These are phyloP conservation scores for Trachops cirrhosus DNA, from an alignment of 2,797 vertebrate species.

Conservation along the genomic window DNA sequence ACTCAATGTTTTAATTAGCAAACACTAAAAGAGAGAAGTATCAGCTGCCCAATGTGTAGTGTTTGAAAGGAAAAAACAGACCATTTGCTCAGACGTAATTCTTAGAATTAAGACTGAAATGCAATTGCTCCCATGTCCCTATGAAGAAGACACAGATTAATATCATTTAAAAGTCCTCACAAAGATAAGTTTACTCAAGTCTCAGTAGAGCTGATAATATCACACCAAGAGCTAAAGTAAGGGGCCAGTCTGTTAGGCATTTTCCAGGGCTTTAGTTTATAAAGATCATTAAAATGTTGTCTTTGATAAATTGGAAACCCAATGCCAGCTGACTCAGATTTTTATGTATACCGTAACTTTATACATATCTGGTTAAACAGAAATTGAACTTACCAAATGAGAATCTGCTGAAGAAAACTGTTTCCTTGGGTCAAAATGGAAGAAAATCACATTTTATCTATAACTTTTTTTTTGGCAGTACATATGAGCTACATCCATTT, in stretches of 20 bases:
- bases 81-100: background rate
- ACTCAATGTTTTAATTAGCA: background rate
- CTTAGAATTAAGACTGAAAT: constrained; percentile 26
- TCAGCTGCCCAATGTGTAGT: background rate
- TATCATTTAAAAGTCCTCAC: background rate
- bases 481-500: background rate
- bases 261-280: constrained; percentile 2
- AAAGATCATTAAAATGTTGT: background rate
- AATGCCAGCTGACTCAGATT: background rate
- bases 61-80: constrained; percentile 20
- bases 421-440: background rate
- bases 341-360: background rate
- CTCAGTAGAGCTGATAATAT: background rate
- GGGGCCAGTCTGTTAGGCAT: background rate
- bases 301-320: background rate
- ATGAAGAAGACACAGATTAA: constrained; percentile 17
- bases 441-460: background rate
- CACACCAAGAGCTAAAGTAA: background rate
- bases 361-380: background rate
- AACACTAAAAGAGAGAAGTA: constrained; percentile 1
- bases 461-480: background rate
- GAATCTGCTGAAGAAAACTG: background rate
- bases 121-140: background rate
- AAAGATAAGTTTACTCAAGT: background rate
- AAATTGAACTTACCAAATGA: background rate